A percentile compares a stretch with the other conserved stretches of the same genome.
Evolutionary conservation across 2,888 invertebrate genomes (phyloP).

Genomic region (Philopedon plagiatum): DNA sequence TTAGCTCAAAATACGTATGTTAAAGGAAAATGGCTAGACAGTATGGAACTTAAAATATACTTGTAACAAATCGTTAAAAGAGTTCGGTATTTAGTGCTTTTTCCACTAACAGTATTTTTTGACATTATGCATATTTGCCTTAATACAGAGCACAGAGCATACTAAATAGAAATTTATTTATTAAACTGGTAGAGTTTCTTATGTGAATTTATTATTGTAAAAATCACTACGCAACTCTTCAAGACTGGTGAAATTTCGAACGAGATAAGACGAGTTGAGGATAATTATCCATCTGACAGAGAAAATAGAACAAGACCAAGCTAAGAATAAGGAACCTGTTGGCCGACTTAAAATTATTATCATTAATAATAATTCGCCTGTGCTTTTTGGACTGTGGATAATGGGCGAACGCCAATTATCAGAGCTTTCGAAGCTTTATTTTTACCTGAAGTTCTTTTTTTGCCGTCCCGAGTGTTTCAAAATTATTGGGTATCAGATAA

Average conservation of each 20-base stretch:
- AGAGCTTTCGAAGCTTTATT: conserved; percentile 34
- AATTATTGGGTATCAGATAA: conserved; percentile 37
- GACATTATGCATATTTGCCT: too few relatives aligned
- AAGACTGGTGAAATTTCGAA: conserved; percentile 29
- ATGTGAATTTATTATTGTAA: too few relatives aligned
- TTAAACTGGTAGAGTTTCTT: too few relatives aligned
- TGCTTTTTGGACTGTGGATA: conserved; percentile 41
- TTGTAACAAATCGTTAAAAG: conserved; percentile 8
- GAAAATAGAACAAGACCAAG: conserved; percentile 45
- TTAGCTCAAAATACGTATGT: too few relatives aligned
- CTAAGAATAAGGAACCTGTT: conserved; percentile 55
- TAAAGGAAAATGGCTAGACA: background rate
- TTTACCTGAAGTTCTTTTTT: conserved; percentile 42
- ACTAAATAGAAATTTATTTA: too few relatives aligned
- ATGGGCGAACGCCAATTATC: conserved; percentile 48
- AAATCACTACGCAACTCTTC: conserved; percentile 3
- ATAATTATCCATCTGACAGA: conserved; percentile 34
- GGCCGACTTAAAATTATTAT: conserved; percentile 50
- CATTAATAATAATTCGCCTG: conserved; percentile 44
- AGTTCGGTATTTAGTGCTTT: too few relatives aligned
- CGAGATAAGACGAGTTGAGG: conserved; percentile 33
- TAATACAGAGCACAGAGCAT: too few relatives aligned
- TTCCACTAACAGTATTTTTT: too few relatives aligned
- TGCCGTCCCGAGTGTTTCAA: conserved; percentile 21
- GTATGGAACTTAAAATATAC: conserved; percentile 15